phyloP scores from a whole-genome alignment of 2,888 invertebrate species.

The Thyatira batis region DNA sequence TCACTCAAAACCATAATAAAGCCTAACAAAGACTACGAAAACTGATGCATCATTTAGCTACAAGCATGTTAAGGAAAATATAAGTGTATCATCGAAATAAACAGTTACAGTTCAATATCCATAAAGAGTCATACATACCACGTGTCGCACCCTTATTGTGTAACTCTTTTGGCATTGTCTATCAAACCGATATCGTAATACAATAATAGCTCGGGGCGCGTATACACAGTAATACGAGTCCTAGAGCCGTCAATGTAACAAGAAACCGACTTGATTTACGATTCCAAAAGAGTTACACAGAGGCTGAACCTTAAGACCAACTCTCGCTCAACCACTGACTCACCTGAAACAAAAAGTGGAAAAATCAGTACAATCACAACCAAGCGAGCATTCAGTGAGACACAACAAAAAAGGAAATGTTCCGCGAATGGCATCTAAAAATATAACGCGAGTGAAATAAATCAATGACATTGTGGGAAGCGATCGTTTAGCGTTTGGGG shows the following conservation, averaged over 20 bases:
- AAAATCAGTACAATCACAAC: constrained; percentile 18
- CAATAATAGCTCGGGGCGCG: too few relatives aligned
- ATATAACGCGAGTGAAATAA: constrained; percentile 25
- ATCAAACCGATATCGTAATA: too few relatives aligned
- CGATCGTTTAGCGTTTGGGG: constrained; percentile 15
- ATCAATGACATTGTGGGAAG: constrained; percentile 33
- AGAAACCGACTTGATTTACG: too few relatives aligned
- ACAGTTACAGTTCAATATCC: background rate
- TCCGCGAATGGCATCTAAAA: constrained; percentile 17
- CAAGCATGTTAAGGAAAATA: background rate
- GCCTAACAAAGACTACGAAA: too few relatives aligned
- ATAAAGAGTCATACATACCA: background rate
- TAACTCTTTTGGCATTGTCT: too few relatives aligned
- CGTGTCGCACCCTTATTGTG: too few relatives aligned
- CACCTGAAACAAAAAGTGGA: constrained; percentile 48
- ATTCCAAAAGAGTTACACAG: too few relatives aligned
- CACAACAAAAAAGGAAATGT: constrained; percentile 11
- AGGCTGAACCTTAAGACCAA: too few relatives aligned
- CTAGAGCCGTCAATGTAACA: too few relatives aligned
- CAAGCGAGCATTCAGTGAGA: background rate
- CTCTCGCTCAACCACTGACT: constrained; percentile 20
- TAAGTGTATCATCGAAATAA: background rate
- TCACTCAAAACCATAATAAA: too few relatives aligned
- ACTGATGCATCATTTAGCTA: background rate
- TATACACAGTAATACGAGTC: too few relatives aligned